A percentile compares a stretch with the other conserved stretches of the same genome.
phyloP scores from a whole-genome alignment of 2,797 vertebrate species.

The Stomatorhinus walkeri region DNA sequence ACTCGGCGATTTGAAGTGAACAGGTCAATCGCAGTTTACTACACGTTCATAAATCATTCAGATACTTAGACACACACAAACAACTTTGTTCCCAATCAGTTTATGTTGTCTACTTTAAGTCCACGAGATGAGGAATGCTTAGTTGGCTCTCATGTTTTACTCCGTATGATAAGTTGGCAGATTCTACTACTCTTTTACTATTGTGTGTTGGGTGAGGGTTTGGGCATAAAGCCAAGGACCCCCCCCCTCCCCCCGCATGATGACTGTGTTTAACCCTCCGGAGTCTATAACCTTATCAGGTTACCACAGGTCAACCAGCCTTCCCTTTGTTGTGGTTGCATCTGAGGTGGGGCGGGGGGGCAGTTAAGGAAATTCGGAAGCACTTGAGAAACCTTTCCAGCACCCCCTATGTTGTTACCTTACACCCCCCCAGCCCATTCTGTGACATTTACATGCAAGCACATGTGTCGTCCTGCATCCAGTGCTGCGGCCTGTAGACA shows the following conservation, averaged over 20 bases:
- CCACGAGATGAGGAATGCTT: not conserved
- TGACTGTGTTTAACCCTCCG: not conserved
- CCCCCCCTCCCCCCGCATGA: not conserved
- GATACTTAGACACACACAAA: not conserved
- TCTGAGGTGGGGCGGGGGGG: not conserved
- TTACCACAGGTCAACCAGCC: not conserved
- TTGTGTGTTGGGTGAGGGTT: not conserved
- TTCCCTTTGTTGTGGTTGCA: constrained; percentile 9
- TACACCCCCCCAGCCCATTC: not conserved
- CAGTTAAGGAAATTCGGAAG: not conserved
- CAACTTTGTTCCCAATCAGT: not conserved
- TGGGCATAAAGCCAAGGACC: not conserved
- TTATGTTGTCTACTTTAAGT: not conserved
- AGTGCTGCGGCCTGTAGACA: not conserved
- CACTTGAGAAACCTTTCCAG: not conserved
- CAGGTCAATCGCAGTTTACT: not conserved
- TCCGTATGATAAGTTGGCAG: constrained; percentile 39
- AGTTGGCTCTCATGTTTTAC: not conserved
- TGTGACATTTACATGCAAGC: not conserved
- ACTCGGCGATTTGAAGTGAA: not conserved
- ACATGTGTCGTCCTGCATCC: not conserved
- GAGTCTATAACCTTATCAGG: not conserved
- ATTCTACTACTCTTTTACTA: constrained; percentile 15
- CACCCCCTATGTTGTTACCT: not conserved
- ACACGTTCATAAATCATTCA: not conserved